These are phyloP conservation scores for Cataglyphis livida DNA, from an alignment of 2,888 invertebrate species.

Conservation along the genomic window DNA sequence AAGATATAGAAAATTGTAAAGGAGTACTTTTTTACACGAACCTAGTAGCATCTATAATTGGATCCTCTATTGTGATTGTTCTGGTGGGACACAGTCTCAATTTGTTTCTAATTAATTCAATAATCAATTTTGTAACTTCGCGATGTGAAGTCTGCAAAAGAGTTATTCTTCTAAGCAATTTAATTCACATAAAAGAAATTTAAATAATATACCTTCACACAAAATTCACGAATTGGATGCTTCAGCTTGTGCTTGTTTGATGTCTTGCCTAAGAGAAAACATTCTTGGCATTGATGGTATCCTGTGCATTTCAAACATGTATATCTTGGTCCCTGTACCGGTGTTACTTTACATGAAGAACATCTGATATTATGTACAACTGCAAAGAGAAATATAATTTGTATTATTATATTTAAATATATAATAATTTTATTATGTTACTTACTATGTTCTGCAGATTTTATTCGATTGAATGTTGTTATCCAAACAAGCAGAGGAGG, in stretches of 20 bases:
- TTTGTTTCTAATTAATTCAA: conserved; percentile 83
- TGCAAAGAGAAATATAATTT: conserved; percentile 75
- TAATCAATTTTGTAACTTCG: conserved; percentile 82
- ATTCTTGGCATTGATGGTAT: conserved; percentile 90
- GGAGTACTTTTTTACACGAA: conserved; percentile 37
- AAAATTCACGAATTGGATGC: conserved; percentile 90
- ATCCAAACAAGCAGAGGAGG: conserved; percentile 89
- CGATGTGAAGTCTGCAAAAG: conserved; percentile 81
- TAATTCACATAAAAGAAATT: neutral
- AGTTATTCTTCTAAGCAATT: conserved; percentile 10
- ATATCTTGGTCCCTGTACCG: conserved; percentile 88
- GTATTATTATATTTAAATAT: conserved; percentile 27
- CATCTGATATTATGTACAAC: conserved; percentile 88
- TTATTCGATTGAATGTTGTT: conserved; percentile 88
- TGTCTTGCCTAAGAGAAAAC: conserved; percentile 88
- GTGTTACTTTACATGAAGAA: conserved; percentile 87
- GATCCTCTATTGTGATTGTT: conserved; percentile 77
- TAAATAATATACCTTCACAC: conserved; percentile 84
- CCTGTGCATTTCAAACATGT: conserved; percentile 89
- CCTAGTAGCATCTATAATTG: conserved; percentile 62
- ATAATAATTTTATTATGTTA: conserved; percentile 26
- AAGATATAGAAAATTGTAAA: conserved; percentile 7
- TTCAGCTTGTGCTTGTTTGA: conserved; percentile 89
- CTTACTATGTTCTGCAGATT: conserved; percentile 88
- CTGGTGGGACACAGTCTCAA: conserved; percentile 82